Evolutionary conservation across 2,113 vertebrate genomes (phyloP).

Genomic region (Leptobrachium leishanense): DNA sequence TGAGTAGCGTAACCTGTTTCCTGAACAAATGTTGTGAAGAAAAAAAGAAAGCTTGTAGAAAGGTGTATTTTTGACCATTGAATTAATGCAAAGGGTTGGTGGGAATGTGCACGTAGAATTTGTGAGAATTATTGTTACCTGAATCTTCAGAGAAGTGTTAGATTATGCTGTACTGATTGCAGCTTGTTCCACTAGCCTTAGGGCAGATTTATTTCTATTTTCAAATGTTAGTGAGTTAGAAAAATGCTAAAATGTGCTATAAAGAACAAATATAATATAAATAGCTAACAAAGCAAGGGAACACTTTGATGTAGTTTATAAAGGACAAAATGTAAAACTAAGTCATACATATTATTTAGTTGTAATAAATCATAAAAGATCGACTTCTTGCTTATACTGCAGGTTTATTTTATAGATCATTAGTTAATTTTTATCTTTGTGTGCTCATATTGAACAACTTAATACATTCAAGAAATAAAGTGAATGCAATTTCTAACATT

Average conservation of each 20-base stretch:
- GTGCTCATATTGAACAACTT: not conserved
- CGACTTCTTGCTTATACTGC: not conserved
- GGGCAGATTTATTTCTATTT: constrained; percentile 2
- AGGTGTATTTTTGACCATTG: too few species aligned
- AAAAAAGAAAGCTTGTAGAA: too few species aligned
- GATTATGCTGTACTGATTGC: not conserved
- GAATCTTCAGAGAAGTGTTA: not conserved
- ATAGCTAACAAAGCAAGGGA: not conserved
- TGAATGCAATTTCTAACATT: too few species aligned
- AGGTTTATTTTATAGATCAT: constrained; percentile 11
- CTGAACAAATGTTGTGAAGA: too few species aligned
- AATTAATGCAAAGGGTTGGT: too few species aligned
- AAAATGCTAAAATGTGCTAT: not conserved
- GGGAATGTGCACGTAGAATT: not conserved
- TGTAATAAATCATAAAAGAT: not conserved
- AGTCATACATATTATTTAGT: not conserved
- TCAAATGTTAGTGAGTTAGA: not conserved
- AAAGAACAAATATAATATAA: not conserved
- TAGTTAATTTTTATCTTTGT: not conserved
- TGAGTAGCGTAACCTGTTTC: too few species aligned
- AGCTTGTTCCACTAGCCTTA: not conserved
- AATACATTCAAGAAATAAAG: too few species aligned
- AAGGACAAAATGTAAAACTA: too few species aligned
- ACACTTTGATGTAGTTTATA: not conserved
- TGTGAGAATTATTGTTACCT: not conserved